Evolutionary conservation across 2,113 vertebrate species (phyloP).

Genomic region (Myotis lucifugus): DNA sequence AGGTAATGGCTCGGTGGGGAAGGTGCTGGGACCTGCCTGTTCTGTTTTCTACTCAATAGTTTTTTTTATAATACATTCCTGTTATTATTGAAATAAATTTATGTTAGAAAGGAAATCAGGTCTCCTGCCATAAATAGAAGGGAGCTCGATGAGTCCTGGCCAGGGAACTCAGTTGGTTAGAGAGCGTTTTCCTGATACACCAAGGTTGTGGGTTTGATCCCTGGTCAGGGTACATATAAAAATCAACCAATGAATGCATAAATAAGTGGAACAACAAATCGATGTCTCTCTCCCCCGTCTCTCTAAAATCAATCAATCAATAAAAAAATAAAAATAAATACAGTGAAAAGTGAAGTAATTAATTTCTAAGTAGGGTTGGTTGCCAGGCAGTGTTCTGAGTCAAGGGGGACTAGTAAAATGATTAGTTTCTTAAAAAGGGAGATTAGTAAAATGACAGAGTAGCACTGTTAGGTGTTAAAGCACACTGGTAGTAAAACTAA

Average conservation of each 20-base stretch:
- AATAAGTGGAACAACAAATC: not conserved
- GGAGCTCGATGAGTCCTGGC: not conserved
- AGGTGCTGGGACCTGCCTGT: not conserved
- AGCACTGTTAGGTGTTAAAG: not conserved
- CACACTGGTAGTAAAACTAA: not conserved
- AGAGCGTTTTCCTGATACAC: not conserved
- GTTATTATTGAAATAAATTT: not conserved
- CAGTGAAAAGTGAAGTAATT: not conserved
- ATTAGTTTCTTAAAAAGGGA: not conserved
- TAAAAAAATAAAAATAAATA: not conserved
- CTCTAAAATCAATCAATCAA: not conserved
- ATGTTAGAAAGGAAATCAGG: not conserved
- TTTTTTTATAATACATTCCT: not conserved
- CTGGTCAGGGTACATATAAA: not conserved
- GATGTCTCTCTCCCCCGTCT: not conserved
- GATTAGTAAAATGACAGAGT: not conserved
- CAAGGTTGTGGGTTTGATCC: not conserved
- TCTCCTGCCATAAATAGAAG: not conserved
- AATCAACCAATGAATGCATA: not conserved
- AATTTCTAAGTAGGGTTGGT: not conserved
- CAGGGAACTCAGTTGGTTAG: not conserved
- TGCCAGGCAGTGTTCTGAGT: not conserved
- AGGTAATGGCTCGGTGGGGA: constrained; percentile 77
- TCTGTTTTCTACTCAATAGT: not conserved
- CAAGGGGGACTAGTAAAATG: not conserved